These are phyloP conservation scores for Onthophagus sagittarius DNA, from an alignment of 2,888 invertebrate species.

Conservation along the genomic window DNA sequence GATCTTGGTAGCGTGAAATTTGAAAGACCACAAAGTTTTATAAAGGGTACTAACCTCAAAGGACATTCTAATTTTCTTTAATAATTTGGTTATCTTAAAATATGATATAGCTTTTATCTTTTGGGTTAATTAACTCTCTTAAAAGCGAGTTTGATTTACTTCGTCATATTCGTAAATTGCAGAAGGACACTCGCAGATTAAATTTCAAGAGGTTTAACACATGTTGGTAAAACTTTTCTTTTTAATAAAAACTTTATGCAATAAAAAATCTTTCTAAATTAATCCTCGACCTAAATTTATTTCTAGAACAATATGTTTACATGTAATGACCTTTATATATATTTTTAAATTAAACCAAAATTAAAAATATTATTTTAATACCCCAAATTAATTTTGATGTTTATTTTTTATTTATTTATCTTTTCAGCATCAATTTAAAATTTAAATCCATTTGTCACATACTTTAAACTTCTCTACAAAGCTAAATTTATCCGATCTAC, in stretches of 20 bases:
- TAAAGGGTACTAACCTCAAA: neutral
- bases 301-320: neutral
- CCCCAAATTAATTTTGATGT: neutral
- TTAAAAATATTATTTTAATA: neutral
- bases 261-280: neutral
- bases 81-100: neutral
- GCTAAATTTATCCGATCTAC: conserved; percentile 3
- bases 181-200: neutral
- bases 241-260: neutral
- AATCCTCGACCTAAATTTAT: neutral
- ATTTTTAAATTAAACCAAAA: no score
- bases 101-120: no score
- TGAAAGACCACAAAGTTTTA: neutral
- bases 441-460: conserved; percentile 13
- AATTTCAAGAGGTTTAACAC: neutral
- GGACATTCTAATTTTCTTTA: neutral
- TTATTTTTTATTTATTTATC: neutral
- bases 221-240: neutral
- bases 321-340: neutral
- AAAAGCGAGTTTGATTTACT: neutral
- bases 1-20: neutral
- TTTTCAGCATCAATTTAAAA: neutral
- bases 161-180: neutral
- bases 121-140: neutral
- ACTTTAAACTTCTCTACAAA: neutral